Base-by-base conservation (phyloP, 2,888 invertebrate species). In the Melanostoma scalare region DNA sequence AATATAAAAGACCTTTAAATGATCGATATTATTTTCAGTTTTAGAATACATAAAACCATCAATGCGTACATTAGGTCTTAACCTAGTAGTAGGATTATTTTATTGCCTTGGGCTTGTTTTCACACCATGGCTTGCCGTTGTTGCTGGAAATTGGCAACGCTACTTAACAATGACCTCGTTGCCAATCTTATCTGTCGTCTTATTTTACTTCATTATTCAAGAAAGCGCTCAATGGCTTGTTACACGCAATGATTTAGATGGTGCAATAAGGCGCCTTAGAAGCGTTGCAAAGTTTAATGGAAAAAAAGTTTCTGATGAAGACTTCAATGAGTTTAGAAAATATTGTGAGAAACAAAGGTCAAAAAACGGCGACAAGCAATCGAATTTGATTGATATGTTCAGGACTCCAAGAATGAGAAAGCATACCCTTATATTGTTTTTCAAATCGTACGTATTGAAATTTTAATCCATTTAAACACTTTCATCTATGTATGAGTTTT, bases 171-270 rank as follows among this genome's bases (percentile, higher is more conserved):
- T 92, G 76, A 92, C 93, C 3, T 92, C 93, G 3, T 82, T 93
- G 74, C 93, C 93, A 10, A 92, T 93, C 63, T 85, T 92, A 0
- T 86, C 91, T 33, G 91, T 93, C 38, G 86, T 92, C 5, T 75
- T 89, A 3, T 93, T 92, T 86, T 93, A 93, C 86, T 92, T 92
- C 50, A 88, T 93, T 55, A 92, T 92, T 30, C 93, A 93, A n/a
- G 94, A 94, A 89, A 94, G 94, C 86, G 94, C 93, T 0, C 93
- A 93, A 86, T 94, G 94, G 94, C 88, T 94, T 58, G 92, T 94
- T 2, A 93, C 93, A 71, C 92, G 92, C 86, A 93, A 93, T 36
- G 90, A 92, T 81, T 88, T 92, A 0, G 92, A 93, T 52, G 91
- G 92, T 44, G 93, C 94, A 6, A 91, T 93, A 2, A 86, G 88